Percentiles rank a stretch among this genome's conserved stretches.
Evolutionary conservation across 1,140 invertebrate species (phyloP).

Genomic region (Nautilus pompilius): DNA sequence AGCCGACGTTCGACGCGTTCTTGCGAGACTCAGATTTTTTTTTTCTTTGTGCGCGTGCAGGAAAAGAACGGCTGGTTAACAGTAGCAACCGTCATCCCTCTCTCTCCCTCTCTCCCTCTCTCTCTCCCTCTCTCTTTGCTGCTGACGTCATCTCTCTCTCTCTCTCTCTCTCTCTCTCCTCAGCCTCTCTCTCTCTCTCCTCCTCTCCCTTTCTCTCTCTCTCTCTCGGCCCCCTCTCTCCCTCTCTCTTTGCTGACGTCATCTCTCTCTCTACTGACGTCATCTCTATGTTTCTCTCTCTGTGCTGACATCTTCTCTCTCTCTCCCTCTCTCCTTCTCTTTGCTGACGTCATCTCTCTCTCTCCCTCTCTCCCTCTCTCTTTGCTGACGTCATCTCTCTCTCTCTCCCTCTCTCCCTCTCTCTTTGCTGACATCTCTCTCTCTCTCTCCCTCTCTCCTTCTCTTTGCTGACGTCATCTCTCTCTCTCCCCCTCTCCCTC

Average conservation of each 20-base stretch:
- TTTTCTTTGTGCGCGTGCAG: too few relatives aligned
- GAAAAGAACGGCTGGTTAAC: too few relatives aligned
- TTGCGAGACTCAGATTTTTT: too few relatives aligned
- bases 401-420: neutral
- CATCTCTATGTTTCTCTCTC: neutral
- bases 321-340: neutral
- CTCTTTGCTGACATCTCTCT: neutral
- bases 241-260: neutral
- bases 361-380: neutral
- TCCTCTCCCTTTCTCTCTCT: conserved; percentile 4
- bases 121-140: neutral
- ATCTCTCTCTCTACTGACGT: conserved; percentile 1
- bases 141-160: neutral
- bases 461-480: neutral
- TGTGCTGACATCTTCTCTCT: neutral
- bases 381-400: neutral
- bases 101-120: conserved; percentile 3
- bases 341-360: neutral
- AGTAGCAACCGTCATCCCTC: too few relatives aligned
- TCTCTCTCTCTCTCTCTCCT: neutral
- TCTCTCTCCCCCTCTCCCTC: neutral
- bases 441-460: neutral
- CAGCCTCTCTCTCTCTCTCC: conserved; percentile 6
- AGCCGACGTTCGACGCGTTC: too few relatives aligned
- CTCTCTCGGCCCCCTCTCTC: neutral